A percentile compares a stretch with the other conserved stretches of the same genome.
Evolutionary conservation across 2,797 vertebrate genomes (phyloP).

Genomic region (Tokudaia tokunoshimensis): DNA sequence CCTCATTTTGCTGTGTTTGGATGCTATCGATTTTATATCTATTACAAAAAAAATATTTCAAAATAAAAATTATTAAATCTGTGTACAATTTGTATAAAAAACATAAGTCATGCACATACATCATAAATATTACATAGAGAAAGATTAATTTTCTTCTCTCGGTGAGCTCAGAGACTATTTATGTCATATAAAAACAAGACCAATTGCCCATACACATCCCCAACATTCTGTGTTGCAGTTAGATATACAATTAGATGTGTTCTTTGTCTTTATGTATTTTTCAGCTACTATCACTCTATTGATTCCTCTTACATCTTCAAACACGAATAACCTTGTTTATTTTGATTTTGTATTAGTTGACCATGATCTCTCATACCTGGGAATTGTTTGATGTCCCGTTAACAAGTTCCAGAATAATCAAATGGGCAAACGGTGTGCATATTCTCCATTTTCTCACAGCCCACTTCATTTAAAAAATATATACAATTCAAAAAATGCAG

Average conservation of each 20-base stretch:
- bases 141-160: conserved; percentile 56
- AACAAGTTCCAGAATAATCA: not conserved
- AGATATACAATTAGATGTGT: not conserved
- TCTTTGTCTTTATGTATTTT: not conserved
- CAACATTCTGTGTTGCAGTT: not conserved
- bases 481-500: not conserved
- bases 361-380: not conserved
- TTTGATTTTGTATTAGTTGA: not conserved
- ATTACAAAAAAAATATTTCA: conserved; percentile 59
- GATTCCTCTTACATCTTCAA: not conserved
- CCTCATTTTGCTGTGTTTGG: conserved; percentile 61
- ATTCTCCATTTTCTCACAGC: not conserved
- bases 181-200: not conserved
- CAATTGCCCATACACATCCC: not conserved
- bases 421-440: not conserved
- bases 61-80: conserved; percentile 41
- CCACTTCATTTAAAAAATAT: not conserved
- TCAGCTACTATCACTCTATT: not conserved
- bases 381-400: not conserved
- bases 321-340: not conserved
- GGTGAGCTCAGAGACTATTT: not conserved
- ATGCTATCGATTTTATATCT: conserved; percentile 55
- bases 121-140: conserved; percentile 42
- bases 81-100: conserved; percentile 10
- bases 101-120: conserved; percentile 19